Base-by-base conservation (phyloP, 1,140 invertebrate species). In the Plectrocnemia conspersa region DNA sequence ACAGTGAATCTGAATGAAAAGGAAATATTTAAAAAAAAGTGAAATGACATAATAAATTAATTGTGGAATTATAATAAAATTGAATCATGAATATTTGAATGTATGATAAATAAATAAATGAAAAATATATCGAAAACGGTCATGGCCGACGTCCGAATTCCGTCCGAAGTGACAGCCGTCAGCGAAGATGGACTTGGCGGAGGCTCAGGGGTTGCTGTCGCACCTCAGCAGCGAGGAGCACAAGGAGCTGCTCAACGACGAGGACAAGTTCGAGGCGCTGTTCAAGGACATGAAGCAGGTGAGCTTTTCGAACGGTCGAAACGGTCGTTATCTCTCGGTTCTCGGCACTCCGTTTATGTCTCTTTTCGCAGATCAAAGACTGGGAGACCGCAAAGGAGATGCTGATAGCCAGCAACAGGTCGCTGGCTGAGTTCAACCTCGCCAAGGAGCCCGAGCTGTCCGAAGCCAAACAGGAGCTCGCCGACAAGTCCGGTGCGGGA, bases 371-470 rank as follows among this genome's bases (percentile, higher is more conserved):
- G 83, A 78, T 91, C 1, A 85, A 89, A 68, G 81, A 85, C 50
- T 77, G 89, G 59, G 85, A 88, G 65, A 77, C 79, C 9, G 89
- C 94, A 63, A 91, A 91, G 62, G 88, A 93, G 68, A 83, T 85
- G 69, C 72, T 93, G 38, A 82, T 94, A 64, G 88, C 85, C 1
- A 86, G 84, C 58, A 95, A 93, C 66, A 85, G 88, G 66, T 88
- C 83, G 22, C 70, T 91, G 44, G 91, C 92, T 1, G 91, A 96
- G 68, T 86, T 80, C 61, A 97, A 95, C 69, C 76, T 97, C 16
- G 77, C 82, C 11, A 84, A 84, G 65, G 88, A 94, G 71, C 88
- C 90, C 25, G 77, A 83, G 64, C 72, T 94, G n/a, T 78, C 83
- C 33, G 82, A 87, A 61, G 73, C 82, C 1, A 84, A 89, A 68